Evolutionary conservation across 2,113 vertebrate species (phyloP).

Genomic region (Alligator sinensis): DNA sequence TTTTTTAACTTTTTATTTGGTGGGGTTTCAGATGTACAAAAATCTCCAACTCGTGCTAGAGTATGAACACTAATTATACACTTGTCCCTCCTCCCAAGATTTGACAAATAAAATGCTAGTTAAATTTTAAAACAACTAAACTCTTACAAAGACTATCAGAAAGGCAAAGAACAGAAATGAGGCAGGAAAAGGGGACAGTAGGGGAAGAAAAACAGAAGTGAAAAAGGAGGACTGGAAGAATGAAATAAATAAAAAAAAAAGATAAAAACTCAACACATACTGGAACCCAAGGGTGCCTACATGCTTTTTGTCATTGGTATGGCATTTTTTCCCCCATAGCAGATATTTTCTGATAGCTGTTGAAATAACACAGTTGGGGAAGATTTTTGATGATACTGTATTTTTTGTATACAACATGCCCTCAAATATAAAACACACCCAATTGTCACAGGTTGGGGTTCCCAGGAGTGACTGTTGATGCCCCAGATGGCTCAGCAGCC

Average conservation of each 20-base stretch:
- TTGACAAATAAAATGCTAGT: background rate
- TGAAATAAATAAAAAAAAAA: background rate
- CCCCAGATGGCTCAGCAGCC: too few relatives aligned
- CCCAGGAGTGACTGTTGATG: too few relatives aligned
- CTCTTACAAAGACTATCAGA: background rate
- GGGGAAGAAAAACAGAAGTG: background rate
- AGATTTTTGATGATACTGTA: too few relatives aligned
- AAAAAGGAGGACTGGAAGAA: background rate
- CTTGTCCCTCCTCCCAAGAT: background rate
- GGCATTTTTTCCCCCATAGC: background rate
- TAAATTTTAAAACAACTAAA: slow-evolving; percentile 16
- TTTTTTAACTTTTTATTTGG: background rate
- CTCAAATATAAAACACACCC: too few relatives aligned
- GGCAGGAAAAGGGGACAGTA: background rate
- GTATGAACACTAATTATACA: background rate
- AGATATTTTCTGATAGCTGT: background rate
- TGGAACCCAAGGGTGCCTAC: background rate
- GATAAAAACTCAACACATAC: background rate
- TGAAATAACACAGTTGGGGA: background rate
- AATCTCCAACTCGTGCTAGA: background rate
- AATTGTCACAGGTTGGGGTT: too few relatives aligned
- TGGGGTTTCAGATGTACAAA: slow-evolving; percentile 6
- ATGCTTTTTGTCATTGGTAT: background rate
- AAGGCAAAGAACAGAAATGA: background rate
- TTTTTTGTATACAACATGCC: too few relatives aligned